phyloP scores from a whole-genome alignment of 2,888 invertebrate species.

The Amphipyra berbera region DNA sequence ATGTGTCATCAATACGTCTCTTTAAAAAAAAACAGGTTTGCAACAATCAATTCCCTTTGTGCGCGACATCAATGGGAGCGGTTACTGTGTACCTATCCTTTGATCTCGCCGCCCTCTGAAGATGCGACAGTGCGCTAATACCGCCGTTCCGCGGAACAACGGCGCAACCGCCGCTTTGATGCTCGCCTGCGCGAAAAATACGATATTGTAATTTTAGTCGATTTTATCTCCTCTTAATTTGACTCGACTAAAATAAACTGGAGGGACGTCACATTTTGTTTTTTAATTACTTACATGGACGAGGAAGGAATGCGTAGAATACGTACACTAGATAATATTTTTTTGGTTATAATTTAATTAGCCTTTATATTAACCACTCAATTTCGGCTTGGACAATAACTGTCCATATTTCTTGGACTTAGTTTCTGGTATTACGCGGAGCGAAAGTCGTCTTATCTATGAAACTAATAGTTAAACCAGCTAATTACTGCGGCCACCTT shows the following conservation, averaged over 20 bases:
- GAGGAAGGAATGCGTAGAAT: conserved; percentile 4
- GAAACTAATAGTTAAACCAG: no score
- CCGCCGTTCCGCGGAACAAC: conserved; percentile 75
- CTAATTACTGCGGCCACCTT: no score
- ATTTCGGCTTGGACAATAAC: no score
- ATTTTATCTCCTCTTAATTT: conserved; percentile 57
- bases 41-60: conserved; percentile 90
- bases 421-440: no score
- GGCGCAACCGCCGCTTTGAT: conserved; percentile 74
- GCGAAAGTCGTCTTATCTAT: no score
- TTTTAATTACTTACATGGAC: conserved; percentile 32
- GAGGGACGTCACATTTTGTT: conserved; percentile 31
- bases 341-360: no score
- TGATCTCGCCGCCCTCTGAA: conserved; percentile 89
- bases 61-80: conserved; percentile 89
- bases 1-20: conserved; percentile 82
- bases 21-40: conserved; percentile 84
- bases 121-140: conserved; percentile 89
- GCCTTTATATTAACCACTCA: no score
- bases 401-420: no score
- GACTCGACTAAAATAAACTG: conserved; percentile 51
- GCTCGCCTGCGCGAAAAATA: conserved; percentile 51
- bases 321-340: no score
- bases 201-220: conserved; percentile 56
- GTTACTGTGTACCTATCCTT: conserved; percentile 89